Evolutionary conservation across 2,797 vertebrate species (phyloP), one percentile per base, ranked within the genome.

Genomic region (Myotis planiceps): DNA sequence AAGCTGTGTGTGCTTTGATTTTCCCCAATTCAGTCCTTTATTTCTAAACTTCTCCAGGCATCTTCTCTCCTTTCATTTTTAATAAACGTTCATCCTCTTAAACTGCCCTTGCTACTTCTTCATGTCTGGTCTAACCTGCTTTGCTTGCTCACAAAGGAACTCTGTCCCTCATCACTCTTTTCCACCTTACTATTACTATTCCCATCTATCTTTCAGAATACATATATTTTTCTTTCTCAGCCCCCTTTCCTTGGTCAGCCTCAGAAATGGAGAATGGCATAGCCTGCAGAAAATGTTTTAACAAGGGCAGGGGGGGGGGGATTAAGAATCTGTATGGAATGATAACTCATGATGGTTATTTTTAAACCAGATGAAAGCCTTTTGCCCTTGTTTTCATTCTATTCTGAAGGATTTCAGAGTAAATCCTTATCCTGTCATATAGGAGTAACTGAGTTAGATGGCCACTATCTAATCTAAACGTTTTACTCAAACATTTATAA

Each of bases 401-500:
- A 37, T 79, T 88, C 15, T 27, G 76, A 94, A 92, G 53, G 60
- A 95, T 94, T 90, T 93, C 60, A 9, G 3, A 51, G 29, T 58
- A 88, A 95, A 89, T 92, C 49, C 32, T 68, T 32, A 84, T 49
- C 66, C 49, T 37, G 6, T 71, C 82, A 74, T 88, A 74, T 89
- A 90, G 86, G 92, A 95, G 49, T 92, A 79, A 85, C 51, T 85
- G 66, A 81, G 42, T 78, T 60, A 82, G 76, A 71, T 23, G 78
- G 42, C 49, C 58, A n/a, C 68, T 88, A 12, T 58, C 53, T 75
- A 81, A 94, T 91, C 49, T 90, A 78, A 95, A 68, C 55, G 25
- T 92, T 96, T 79, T 79, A 25, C 90, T 93, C 42, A 63, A 92
- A 82, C 37, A 89, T 79, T 94, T 34, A 2, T 60, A 86, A 79